Evolutionary conservation across 2,797 vertebrate genomes (phyloP).

Genomic region (Danio kyathit): DNA sequence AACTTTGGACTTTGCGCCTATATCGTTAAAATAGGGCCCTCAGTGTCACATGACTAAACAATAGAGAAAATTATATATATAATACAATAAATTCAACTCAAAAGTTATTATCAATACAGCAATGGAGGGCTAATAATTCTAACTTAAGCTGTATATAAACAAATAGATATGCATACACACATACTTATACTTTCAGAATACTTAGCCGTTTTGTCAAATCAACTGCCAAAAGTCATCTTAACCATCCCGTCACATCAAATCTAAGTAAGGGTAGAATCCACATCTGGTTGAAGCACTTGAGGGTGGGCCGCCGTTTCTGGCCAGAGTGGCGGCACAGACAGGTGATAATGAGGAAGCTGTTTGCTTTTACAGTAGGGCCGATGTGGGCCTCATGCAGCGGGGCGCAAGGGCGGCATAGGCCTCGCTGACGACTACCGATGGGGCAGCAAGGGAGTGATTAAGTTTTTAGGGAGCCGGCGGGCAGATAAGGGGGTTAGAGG

Average conservation of each 20-base stretch:
- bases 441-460: slow-evolving; percentile 75
- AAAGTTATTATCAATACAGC: too few relatives aligned
- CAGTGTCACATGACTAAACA: too few relatives aligned
- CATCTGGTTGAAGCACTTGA: slow-evolving; percentile 34
- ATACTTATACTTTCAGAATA: background rate
- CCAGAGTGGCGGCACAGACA: slow-evolving; percentile 44
- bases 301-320: slow-evolving; percentile 51
- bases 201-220: background rate
- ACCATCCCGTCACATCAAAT: background rate
- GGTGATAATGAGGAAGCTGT: slow-evolving; percentile 81
- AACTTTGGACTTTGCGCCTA: too few relatives aligned
- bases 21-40: too few relatives aligned
- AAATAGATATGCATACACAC: too few relatives aligned
- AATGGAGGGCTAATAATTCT: too few relatives aligned
- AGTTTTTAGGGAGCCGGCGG: slow-evolving; percentile 77
- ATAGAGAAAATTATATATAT: too few relatives aligned
- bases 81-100: too few relatives aligned
- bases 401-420: slow-evolving; percentile 44
- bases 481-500: slow-evolving; percentile 79
- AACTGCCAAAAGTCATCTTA: background rate
- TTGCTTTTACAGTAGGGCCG: slow-evolving; percentile 77
- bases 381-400: slow-evolving; percentile 63
- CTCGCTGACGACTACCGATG: slow-evolving; percentile 51
- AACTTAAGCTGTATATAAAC: too few relatives aligned
- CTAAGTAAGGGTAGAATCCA: background rate